These are phyloP conservation scores for Aphrophora alni DNA, from an alignment of 2,888 invertebrate genomes.

Conservation along the genomic window DNA sequence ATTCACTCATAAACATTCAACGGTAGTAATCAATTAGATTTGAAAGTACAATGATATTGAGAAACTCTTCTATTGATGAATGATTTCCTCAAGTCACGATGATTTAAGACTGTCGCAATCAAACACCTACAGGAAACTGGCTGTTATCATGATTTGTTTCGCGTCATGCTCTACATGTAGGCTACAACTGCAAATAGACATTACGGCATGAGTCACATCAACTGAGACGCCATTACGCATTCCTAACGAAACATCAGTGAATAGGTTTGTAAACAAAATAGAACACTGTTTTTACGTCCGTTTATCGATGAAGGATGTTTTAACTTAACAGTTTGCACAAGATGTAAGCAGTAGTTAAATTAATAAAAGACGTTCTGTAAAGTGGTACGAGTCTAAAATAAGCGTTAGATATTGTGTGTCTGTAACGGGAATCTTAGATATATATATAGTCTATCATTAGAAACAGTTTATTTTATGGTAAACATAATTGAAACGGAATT, in stretches of 20 bases:
- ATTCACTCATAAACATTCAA: not conserved
- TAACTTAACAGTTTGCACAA: not conserved
- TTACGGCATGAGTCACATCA: not conserved
- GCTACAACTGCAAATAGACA: not conserved
- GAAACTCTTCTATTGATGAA: not conserved
- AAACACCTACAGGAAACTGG: not conserved
- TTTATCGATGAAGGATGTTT: not conserved
- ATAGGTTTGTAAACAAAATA: not conserved
- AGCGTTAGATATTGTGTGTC: too few species aligned
- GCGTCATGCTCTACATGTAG: constrained; percentile 2
- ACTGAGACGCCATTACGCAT: not conserved
- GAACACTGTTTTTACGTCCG: too few species aligned
- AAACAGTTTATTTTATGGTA: too few species aligned
- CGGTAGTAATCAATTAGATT: not conserved
- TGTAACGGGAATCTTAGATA: too few species aligned
- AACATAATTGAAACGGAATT: too few species aligned
- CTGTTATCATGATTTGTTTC: constrained; percentile 4
- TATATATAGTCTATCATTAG: too few species aligned
- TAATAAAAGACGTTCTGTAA: too few species aligned
- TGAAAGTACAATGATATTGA: not conserved
- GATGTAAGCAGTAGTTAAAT: not conserved
- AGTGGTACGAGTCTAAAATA: too few species aligned
- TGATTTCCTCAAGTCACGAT: not conserved
- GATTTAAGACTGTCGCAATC: not conserved
- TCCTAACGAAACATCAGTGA: not conserved